Evolutionary conservation across 2,797 vertebrate species (phyloP).

Genomic region (Triplophysa yarkandensis): DNA sequence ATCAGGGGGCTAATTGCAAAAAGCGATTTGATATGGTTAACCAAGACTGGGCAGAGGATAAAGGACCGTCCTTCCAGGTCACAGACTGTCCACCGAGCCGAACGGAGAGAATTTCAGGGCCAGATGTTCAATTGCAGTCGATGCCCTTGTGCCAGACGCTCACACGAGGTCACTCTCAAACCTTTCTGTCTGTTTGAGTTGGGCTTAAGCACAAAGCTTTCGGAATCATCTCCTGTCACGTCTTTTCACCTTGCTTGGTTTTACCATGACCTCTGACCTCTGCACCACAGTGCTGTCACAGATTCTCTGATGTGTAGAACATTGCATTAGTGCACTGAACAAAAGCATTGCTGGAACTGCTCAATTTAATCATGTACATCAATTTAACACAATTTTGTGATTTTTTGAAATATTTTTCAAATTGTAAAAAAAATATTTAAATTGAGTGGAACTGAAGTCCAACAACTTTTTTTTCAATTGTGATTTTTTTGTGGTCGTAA

Average conservation of each 20-base stretch:
- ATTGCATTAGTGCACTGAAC: background rate
- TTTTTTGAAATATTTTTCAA: too few relatives aligned
- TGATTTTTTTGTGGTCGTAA: background rate
- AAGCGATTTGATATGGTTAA: slow-evolving; percentile 64
- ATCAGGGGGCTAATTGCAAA: slow-evolving; percentile 63
- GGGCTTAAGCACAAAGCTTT: slow-evolving; percentile 25
- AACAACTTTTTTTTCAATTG: too few relatives aligned
- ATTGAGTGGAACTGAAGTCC: too few relatives aligned
- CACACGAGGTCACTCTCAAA: slow-evolving; percentile 19
- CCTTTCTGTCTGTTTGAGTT: slow-evolving; percentile 34
- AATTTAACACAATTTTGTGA: too few relatives aligned
- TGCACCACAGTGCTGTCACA: background rate
- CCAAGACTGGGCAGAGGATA: slow-evolving; percentile 64
- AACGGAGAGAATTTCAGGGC: slow-evolving; percentile 56
- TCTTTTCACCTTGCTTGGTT: slow-evolving; percentile 27
- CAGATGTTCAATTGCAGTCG: slow-evolving; percentile 69
- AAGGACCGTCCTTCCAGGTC: slow-evolving; percentile 60
- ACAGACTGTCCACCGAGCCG: slow-evolving; percentile 60
- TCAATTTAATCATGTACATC: too few relatives aligned
- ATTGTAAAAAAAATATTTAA: too few relatives aligned
- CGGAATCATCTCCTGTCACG: background rate
- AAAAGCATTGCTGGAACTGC: too few relatives aligned
- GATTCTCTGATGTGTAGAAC: background rate
- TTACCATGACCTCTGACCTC: slow-evolving; percentile 20
- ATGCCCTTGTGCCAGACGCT: slow-evolving; percentile 47